Base-by-base conservation (phyloP, 2,797 vertebrate species). In the Oreonectes daqikongensis region DNA sequence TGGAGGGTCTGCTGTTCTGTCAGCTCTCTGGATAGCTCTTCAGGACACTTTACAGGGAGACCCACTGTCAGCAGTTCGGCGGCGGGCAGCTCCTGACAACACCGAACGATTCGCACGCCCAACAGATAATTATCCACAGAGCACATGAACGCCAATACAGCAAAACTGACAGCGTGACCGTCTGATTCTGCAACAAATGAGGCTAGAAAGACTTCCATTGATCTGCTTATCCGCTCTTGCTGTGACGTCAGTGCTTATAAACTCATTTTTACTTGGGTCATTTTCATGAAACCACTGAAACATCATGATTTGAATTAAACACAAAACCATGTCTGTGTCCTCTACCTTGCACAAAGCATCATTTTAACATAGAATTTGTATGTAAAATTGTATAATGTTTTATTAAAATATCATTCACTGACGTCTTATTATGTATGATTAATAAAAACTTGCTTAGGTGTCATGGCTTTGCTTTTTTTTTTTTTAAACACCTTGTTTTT, bases 31-130 rank as follows among this genome's bases (percentile, higher is more conserved):
- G 73, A 84, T 55, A 67, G 32, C 78, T 86, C 72, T 67, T 78
- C 71, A 69, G 20, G 61, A 48, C 67, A 67, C 61, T 65, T 61
- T 35, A 20, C 3, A n/a, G 22, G 48, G 53, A 69, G 61, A 64
- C 52, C 48, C 59, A 32, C 80, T 83, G 81, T 83, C 83, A 76
- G 81, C 20, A 64, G 64, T 9, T 68, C 70, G 80, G 28, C 28
- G 28, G 28, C 28, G 28, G 28, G 28, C 69, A 81, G 81, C 66
- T 64, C 68, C 69, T 18, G 4, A 28, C 59, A 42, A 35, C 22
- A 3, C 71, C 42, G 8, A 9, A 22, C 20, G 18, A 15, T 69
- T 30, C 35, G 4, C 65, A 66, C 70, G 38, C 35, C 28, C 57
- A 80, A 60, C 53, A 18, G 59, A 69, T 75, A 61, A 69, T 79